Percentiles rank a stretch among this genome's conserved stretches.
Conservation (phyloP, 2,888 invertebrate species). For the Heteromyza rotundicornis region DNA sequence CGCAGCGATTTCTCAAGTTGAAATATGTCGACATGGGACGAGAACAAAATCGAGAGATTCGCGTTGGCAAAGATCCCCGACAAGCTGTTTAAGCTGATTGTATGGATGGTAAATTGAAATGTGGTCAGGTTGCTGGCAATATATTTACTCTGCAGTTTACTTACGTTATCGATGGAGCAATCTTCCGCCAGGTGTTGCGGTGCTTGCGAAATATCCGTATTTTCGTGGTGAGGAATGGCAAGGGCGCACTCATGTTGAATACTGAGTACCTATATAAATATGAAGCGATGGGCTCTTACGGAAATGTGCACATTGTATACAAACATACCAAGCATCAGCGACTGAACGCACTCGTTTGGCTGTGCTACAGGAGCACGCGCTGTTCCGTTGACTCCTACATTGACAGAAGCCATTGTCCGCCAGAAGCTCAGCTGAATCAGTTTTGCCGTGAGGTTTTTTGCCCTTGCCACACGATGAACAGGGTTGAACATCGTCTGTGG, state of each 20-base stretch:
- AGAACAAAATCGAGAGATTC: slow-evolving; percentile 53
- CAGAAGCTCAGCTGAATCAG: not conserved
- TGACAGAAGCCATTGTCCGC: too few relatives aligned
- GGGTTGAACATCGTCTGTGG: slow-evolving; percentile 18
- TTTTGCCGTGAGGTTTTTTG: slow-evolving; percentile 16
- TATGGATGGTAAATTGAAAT: not conserved
- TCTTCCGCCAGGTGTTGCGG: slow-evolving; percentile 49
- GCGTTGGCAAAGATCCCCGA: slow-evolving; percentile 46
- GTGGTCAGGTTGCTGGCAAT: too few relatives aligned
- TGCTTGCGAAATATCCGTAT: slow-evolving; percentile 49
- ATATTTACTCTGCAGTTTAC: slow-evolving; percentile 17
- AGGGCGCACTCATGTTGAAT: slow-evolving; percentile 50
- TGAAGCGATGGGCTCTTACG: slow-evolving; percentile 33
- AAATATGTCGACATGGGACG: slow-evolving; percentile 48
- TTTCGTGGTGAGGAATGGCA: slow-evolving; percentile 47
- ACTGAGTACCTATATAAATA: slow-evolving; percentile 43
- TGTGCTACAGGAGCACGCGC: not conserved
- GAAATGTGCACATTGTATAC: slow-evolving; percentile 9
- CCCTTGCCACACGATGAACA: slow-evolving; percentile 29
- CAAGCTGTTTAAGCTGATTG: slow-evolving; percentile 45
- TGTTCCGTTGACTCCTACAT: not conserved
- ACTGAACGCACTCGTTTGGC: slow-evolving; percentile 29
- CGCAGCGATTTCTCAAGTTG: slow-evolving; percentile 36
- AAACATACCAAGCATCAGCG: slow-evolving; percentile 39
- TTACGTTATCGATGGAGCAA: slow-evolving; percentile 51